Evolutionary conservation across 2,888 invertebrate species (phyloP).

Genomic region (Endomychus coccineus): DNA sequence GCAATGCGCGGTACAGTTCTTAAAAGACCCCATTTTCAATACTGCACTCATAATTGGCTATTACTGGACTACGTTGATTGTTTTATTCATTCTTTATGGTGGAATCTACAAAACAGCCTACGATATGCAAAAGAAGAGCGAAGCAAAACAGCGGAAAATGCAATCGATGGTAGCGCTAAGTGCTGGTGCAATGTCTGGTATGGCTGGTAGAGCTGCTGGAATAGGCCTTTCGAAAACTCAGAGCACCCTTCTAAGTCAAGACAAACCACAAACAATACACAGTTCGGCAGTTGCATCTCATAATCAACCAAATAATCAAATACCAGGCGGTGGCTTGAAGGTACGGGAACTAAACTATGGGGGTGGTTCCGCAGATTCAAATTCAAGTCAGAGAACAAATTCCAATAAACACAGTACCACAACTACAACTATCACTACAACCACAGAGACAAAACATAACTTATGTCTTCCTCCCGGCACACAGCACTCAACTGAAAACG

Average conservation of each 20-base stretch:
- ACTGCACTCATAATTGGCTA: slow-evolving; percentile 94
- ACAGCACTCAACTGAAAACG: slow-evolving; percentile 43
- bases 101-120: slow-evolving; percentile 97
- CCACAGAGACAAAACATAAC: slow-evolving; percentile 28
- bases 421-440: slow-evolving; percentile 43
- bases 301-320: slow-evolving; percentile 20
- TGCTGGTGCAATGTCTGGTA: slow-evolving; percentile 84
- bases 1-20: slow-evolving; percentile 93
- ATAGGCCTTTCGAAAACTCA: slow-evolving; percentile 76
- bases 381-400: slow-evolving; percentile 55
- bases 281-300: slow-evolving; percentile 41
- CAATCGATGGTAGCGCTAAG: slow-evolving; percentile 88
- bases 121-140: slow-evolving; percentile 94
- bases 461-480: slow-evolving; percentile 27
- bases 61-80: slow-evolving; percentile 95
- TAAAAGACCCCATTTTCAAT: slow-evolving; percentile 95
- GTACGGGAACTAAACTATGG: slow-evolving; percentile 16
- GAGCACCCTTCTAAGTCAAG: slow-evolving; percentile 60
- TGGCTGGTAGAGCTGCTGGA: slow-evolving; percentile 82
- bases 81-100: slow-evolving; percentile 91
- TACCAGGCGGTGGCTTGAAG: neutral
- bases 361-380: slow-evolving; percentile 49
- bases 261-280: slow-evolving; percentile 52
- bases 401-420: slow-evolving; percentile 53
- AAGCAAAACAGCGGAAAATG: slow-evolving; percentile 93